Percentiles rank a stretch among this genome's conserved stretches.
Conservation (phyloP, 2,113 vertebrate genomes). For the Mesembrinibis cayennensis region DNA sequence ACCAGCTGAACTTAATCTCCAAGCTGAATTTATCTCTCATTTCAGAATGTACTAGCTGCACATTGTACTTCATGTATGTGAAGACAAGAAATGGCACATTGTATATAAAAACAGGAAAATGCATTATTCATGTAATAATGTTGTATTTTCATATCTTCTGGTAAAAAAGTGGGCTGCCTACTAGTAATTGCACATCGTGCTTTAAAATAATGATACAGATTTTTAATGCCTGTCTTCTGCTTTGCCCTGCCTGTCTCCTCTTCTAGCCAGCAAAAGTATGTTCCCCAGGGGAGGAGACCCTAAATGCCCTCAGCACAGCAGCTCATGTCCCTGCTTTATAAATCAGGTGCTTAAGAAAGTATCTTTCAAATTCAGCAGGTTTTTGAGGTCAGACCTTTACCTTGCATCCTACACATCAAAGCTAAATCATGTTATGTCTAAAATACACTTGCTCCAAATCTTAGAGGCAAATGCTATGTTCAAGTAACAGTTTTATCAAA, state of each 20-base stretch:
- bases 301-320: not conserved
- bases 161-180: not conserved
- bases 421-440: not conserved
- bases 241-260: not conserved
- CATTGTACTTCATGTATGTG: not conserved
- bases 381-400: not conserved
- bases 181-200: not conserved
- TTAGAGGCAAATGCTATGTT: not conserved
- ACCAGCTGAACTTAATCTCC: not conserved
- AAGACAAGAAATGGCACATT: not conserved
- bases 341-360: not conserved
- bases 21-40: not conserved
- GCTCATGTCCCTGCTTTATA: not conserved
- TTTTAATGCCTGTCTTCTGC: not conserved
- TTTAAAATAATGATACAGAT: not conserved
- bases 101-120: not conserved
- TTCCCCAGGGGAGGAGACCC: not conserved
- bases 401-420: not conserved
- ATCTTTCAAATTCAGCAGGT: not conserved
- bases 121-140: slow-evolving; percentile 1
- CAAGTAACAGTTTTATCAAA: not conserved
- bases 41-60: not conserved
- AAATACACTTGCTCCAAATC: not conserved
- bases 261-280: not conserved
- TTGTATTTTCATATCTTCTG: not conserved